Percentiles rank a stretch among this genome's conserved stretches.
Evolutionary conservation across 2,797 vertebrate species (phyloP).

Genomic region (Octomys mimax): DNA sequence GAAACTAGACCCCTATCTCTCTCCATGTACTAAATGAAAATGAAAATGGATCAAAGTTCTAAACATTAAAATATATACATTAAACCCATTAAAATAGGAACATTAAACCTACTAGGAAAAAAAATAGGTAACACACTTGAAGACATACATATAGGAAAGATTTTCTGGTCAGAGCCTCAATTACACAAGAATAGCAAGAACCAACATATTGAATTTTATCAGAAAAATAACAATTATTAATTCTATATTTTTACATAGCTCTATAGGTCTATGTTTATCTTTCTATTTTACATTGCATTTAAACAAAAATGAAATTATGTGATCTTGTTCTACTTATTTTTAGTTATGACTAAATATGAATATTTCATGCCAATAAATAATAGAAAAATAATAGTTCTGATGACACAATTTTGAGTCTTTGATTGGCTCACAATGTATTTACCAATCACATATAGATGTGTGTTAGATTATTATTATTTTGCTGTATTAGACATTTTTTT

Average conservation of each 20-base stretch:
- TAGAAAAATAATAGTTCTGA: neutral
- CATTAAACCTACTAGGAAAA: neutral
- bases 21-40: neutral
- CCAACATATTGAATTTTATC: neutral
- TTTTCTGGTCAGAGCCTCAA: neutral
- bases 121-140: neutral
- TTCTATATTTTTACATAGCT: neutral
- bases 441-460: neutral
- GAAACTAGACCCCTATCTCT: neutral
- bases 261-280: neutral
- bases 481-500: neutral
- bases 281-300: constrained; percentile 19
- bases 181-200: neutral
- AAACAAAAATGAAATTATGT: constrained; percentile 1
- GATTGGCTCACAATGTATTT: neutral
- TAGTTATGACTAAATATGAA: neutral
- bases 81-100: neutral
- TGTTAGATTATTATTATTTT: neutral
- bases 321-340: neutral
- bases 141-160: neutral
- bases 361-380: constrained; percentile 1
- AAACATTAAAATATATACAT: neutral
- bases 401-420: neutral
- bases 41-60: neutral
- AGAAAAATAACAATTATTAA: neutral